phyloP scores from a whole-genome alignment of 1,140 invertebrate genomes.

The Neodiprion lecontei region DNA sequence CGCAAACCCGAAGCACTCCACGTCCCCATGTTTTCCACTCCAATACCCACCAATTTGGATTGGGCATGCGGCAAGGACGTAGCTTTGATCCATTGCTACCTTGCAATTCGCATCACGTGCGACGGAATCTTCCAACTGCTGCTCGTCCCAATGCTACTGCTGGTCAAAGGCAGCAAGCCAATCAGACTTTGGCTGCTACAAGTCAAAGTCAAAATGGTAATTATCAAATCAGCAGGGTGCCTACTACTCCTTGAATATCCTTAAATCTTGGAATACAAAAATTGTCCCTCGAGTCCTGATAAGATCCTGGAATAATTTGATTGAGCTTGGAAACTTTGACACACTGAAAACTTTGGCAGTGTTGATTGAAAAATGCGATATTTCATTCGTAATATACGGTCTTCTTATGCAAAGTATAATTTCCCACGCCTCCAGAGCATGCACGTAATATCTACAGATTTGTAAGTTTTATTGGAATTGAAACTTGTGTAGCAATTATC shows the following conservation, averaged over 20 bases:
- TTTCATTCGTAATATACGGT: no score
- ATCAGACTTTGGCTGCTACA: conserved; percentile 27
- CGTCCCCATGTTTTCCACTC: conserved; percentile 68
- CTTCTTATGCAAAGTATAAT: no score
- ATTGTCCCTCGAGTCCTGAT: no score
- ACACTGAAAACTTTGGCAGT: no score
- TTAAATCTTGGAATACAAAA: no score
- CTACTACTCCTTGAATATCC: not conserved
- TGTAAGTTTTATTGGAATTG: no score
- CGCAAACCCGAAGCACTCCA: conserved; percentile 70
- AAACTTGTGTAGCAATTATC: no score
- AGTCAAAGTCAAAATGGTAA: conserved; percentile 10
- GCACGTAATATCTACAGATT: no score
- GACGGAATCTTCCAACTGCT: conserved; percentile 32
- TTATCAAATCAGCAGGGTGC: not conserved
- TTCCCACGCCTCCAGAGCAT: no score
- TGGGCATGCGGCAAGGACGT: conserved; percentile 52
- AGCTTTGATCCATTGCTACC: conserved; percentile 74
- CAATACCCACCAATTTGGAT: conserved; percentile 51
- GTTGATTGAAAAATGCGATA: no score
- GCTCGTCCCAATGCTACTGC: conserved; percentile 29
- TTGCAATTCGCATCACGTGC: conserved; percentile 72
- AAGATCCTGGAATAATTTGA: no score
- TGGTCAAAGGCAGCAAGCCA: conserved; percentile 28
- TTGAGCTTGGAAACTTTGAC: no score